Base-by-base conservation (phyloP, 1,140 invertebrate species). In the Drosophila pseudoananassae region DNA sequence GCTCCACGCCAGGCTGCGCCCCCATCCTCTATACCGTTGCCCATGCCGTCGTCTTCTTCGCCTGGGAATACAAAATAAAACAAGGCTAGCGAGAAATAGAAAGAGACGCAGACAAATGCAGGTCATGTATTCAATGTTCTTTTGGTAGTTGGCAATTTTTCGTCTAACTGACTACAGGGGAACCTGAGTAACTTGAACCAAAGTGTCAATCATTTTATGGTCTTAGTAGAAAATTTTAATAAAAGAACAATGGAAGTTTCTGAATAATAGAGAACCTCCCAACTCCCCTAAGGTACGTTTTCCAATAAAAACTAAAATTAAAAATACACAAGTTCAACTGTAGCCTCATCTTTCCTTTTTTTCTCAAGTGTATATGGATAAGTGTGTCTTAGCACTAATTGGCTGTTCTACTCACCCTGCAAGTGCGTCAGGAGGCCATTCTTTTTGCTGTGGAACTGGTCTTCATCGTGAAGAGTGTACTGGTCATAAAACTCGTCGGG, bases 351-450 rank as follows among this genome's bases (percentile, higher is more conserved):
- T 20, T 43, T 43, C 56, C 27, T 56, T 12, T 45, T 57, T 23
- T 40, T 49, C 43, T 57, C 25, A 43, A 38, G 54, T 31, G 53
- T 47, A 33, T 27, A 52, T 69, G 66, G 49, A n/a, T 25, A 20
- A 15, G 25, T 66, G 68, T 65, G 36, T 31, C n/a, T 17, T 46
- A 23, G 31, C 51, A 55, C 76, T 88, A 88, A 82, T 87, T 88
- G 83, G 75, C 46, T 51, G 23, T 49, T 38, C 27, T 60, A 82
- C 89, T 91, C 80, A 92, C 91, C 91, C 77, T 92, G 85, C 33
- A 92, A 74, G 57, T 92, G 89, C n/a, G 91, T 92, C 59, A 92
- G 68, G 47, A 90, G 91, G 45, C 91, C 89, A 50, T 92, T 91
- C 59, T 91, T 90, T 50, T 91, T 90, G 69, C 60, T 90, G 6